phyloP scores from a whole-genome alignment of 2,888 invertebrate species.

The Leucania comma region DNA sequence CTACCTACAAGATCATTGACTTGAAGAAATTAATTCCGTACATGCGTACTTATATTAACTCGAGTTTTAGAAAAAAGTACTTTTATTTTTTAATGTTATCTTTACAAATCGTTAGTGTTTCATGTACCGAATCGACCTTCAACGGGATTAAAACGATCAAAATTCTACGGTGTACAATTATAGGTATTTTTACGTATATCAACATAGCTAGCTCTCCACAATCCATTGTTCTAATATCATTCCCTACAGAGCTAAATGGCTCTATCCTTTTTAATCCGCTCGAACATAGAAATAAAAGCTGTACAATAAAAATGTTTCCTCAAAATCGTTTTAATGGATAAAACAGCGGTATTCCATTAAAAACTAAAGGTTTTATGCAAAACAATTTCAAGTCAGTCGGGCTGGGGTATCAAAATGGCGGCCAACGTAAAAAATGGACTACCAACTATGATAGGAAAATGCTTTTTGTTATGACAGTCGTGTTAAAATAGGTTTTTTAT shows the following conservation, averaged over 20 bases:
- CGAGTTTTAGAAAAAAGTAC: too few species aligned
- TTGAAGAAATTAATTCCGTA: too few species aligned
- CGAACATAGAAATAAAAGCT: conserved; percentile 41
- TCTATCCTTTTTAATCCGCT: conserved; percentile 16
- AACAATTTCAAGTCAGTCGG: conserved; percentile 40
- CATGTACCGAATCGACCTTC: too few species aligned
- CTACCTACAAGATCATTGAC: too few species aligned
- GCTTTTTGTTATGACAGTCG: conserved; percentile 6
- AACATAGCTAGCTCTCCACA: background rate
- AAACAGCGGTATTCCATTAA: conserved; percentile 51
- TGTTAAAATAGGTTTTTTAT: conserved; percentile 2
- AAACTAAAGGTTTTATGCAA: conserved; percentile 53
- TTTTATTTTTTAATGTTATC: too few species aligned
- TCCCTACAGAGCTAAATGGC: background rate
- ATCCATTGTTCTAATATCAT: conserved; percentile 5
- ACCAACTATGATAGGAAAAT: conserved; percentile 7
- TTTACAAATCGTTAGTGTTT: too few species aligned
- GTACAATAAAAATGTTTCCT: conserved; percentile 37
- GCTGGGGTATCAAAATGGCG: conserved; percentile 32
- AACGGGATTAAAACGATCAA: too few species aligned
- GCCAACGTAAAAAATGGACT: conserved; percentile 9
- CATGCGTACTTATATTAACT: too few species aligned
- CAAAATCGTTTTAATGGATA: conserved; percentile 53
- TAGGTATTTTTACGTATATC: background rate
- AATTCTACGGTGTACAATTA: too few species aligned